Evolutionary conservation across 2,888 invertebrate genomes (phyloP).

Genomic region (Pemphredon lugubris): DNA sequence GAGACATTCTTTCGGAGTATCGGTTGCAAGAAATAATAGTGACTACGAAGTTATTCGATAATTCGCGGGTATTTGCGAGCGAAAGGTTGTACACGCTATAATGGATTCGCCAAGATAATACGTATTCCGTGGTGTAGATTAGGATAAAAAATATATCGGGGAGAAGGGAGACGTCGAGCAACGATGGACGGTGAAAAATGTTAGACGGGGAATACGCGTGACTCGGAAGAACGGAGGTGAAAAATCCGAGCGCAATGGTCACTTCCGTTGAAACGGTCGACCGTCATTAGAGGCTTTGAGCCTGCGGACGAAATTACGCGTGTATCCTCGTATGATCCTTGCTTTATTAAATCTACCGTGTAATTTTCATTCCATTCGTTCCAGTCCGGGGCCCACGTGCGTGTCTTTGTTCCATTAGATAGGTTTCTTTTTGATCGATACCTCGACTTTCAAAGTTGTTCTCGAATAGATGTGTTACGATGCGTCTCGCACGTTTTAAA

Average conservation of each 20-base stretch:
- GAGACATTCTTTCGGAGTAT: background rate
- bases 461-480: too few species aligned
- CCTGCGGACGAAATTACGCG: conserved; percentile 64
- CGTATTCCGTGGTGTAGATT: conserved; percentile 21
- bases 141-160: conserved; percentile 8
- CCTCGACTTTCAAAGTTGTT: background rate
- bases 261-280: conserved; percentile 27
- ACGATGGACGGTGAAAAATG: background rate
- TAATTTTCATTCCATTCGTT: conserved; percentile 68
- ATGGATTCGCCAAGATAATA: too few species aligned
- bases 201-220: too few species aligned
- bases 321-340: conserved; percentile 58
- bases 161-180: too few species aligned
- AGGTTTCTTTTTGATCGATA: conserved; percentile 2
- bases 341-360: conserved; percentile 67
- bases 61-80: conserved; percentile 36
- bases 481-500: too few species aligned
- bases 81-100: background rate
- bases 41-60: conserved; percentile 27
- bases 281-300: conserved; percentile 63
- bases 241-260: conserved; percentile 55
- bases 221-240: conserved; percentile 39
- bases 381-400: conserved; percentile 48
- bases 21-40: background rate
- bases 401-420: conserved; percentile 58